Evolutionary conservation across 2,113 vertebrate genomes (phyloP).

Genomic region (Chlorodrepanis virens): DNA sequence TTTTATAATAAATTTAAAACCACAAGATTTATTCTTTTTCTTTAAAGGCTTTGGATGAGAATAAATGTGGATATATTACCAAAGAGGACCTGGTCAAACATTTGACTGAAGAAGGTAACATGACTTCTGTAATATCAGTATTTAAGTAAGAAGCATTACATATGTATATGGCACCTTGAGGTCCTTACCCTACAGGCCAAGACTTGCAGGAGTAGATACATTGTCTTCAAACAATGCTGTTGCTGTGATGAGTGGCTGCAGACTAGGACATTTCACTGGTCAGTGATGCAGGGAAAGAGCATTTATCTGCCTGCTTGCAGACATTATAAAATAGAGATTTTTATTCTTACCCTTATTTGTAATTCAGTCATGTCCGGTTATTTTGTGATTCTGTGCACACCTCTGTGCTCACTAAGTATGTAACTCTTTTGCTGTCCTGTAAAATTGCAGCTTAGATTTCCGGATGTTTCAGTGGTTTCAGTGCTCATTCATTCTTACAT

Average conservation of each 20-base stretch:
- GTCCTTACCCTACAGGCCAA: not conserved
- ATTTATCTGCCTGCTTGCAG: not conserved
- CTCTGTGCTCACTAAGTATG: not conserved
- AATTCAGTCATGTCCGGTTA: not conserved
- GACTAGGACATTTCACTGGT: not conserved
- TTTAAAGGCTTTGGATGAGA: slow-evolving; percentile 85
- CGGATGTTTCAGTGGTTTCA: not conserved
- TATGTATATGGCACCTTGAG: not conserved
- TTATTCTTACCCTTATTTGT: not conserved
- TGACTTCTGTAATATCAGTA: not conserved
- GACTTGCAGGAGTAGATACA: not conserved
- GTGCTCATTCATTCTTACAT: not conserved
- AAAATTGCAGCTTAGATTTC: not conserved
- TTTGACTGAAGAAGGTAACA: slow-evolving; percentile 89
- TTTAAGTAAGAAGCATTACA: not conserved
- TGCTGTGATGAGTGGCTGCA: not conserved
- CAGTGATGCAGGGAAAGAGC: not conserved
- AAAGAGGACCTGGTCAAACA: slow-evolving; percentile 82
- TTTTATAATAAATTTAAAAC: not conserved
- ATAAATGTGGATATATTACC: slow-evolving; percentile 83
- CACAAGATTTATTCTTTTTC: not conserved
- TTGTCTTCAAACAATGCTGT: not conserved
- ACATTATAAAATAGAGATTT: not conserved
- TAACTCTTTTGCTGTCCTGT: not conserved
- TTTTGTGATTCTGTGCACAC: not conserved